These are phyloP conservation scores for Etheostoma cragini DNA, from an alignment of 2,113 vertebrate species.

Conservation along the genomic window DNA sequence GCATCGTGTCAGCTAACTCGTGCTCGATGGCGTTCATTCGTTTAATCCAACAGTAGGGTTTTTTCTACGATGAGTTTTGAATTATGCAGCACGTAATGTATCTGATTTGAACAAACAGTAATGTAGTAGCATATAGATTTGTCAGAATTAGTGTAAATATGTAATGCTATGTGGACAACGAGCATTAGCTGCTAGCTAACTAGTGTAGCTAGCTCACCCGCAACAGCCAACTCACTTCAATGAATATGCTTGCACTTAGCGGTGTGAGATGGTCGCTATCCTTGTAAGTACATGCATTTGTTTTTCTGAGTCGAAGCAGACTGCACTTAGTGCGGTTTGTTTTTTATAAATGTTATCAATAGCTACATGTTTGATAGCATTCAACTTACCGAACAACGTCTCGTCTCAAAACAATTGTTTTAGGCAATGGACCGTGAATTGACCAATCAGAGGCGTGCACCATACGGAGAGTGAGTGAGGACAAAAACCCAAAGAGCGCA, in stretches of 20 bases:
- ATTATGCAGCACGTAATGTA: neutral
- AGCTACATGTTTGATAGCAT: neutral
- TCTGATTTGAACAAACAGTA: neutral
- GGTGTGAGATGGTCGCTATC: neutral
- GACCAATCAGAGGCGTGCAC: constrained; percentile 61
- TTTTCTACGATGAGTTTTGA: fast-evolving
- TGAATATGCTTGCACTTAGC: neutral
- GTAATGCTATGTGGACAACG: neutral
- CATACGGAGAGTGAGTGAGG: constrained; percentile 59
- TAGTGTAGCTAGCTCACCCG: constrained; percentile 26
- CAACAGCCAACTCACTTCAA: neutral
- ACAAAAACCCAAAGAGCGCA: constrained; percentile 11
- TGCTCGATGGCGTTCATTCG: fast-evolving
- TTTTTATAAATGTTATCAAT: neutral
- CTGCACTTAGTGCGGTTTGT: fast-evolving
- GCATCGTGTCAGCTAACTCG: neutral
- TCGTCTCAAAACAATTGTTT: constrained; percentile 26
- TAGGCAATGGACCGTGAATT: neutral
- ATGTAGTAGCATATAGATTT: neutral
- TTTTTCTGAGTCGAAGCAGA: fast-evolving
- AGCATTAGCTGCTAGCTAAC: constrained; percentile 41
- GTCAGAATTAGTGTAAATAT: too few species aligned
- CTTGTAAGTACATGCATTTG: neutral
- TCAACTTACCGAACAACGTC: constrained; percentile 53
- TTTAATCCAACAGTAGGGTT: fast-evolving